Base-by-base conservation (phyloP, 2,797 vertebrate species). In the Anabas testudineus region DNA sequence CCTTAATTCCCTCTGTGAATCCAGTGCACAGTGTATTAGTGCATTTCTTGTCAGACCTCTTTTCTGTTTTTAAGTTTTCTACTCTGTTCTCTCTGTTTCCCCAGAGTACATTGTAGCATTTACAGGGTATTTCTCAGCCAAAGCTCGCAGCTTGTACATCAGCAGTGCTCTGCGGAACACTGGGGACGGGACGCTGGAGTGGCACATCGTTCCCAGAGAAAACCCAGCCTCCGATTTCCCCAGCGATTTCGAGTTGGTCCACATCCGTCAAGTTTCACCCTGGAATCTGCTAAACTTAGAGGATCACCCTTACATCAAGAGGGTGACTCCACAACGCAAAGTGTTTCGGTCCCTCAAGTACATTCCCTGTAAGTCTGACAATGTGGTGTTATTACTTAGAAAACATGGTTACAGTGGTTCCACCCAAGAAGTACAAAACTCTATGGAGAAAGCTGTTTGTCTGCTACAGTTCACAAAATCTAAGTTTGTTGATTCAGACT, bases 161-260 rank as follows among this genome's bases (percentile, higher is more conserved):
- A 96, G 94, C 79, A 97, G 96, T 21, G 97, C 97, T 5, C 87
- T 99, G 82, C 93, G 94, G 78, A 96, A 92, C 64, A 18, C 67
- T 4, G 61, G 32, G 0, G 75, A 76, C 22, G 43, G 30, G 4
- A 12, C 42, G 0, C 60, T 95, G 77, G 95, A 96, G 76, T 99
- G 98, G 98, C 95, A 94, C 90, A 97, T 99, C 30, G 91, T 99
- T 64, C 96, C 95, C 46, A 93, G 98, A 62, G 94, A 98, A 89
- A 99, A 99, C 90, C 96, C 98, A 0, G 98, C 98, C 70, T 97
- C 97, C 1, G 95, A 99, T 91, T 99, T 97, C 64, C 98, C 98
- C 9, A 99, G 98, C 3, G 98, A 99, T 90, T 99, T 99, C 57
- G 98, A 99, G 90, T 94, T 99, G 77, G 94, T 99, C 81, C 96